Evolutionary conservation across 1,140 invertebrate species (phyloP), one percentile per base, ranked within the genome.

Genomic region (Phthorimaea operculella): DNA sequence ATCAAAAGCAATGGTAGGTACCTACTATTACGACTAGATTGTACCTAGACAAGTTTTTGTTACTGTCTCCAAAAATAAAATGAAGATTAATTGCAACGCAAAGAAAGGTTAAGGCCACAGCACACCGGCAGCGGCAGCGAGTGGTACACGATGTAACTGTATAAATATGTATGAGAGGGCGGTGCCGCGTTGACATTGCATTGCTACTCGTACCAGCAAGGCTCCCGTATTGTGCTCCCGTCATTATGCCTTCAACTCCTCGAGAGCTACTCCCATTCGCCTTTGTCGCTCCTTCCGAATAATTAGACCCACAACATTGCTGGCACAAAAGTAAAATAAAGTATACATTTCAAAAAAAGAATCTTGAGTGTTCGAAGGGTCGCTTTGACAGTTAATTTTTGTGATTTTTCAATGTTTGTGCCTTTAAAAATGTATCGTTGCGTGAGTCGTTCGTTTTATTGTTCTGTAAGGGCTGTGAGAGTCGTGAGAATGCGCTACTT

Each of bases 261-360:
- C 60, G 76, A 80, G 68, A 55, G 63, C 62, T 70, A 78, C 73
- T 72, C 69, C 73, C 69, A 73, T 73, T 74, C 63, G 63, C 62
- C 66, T 76, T 79, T 83, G 80, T 83, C 53, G 76, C 68, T 73
- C 64, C 71, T 80, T 75, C 74, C 72, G 75, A 80, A 81, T 83
- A 79, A 81, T 83, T 83, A 83, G 73, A 70, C 64, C 69, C 72
- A 70, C 60, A 65, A 62, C 69, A 74, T 76, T 69, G 74, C 72
- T 58, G 67, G 64, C 66, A 69, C 66, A 57, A 48, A 63, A 52
- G 36, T 57, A 64, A 58, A 69, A 72, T 72, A 74, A 76, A 79
- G 80, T 83, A 78, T 83, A 80, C 72, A 79, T 83, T 81, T 73
- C 80, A 73, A 72, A 36, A 69, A 80, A 77, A 81, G 79, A 83